Base-by-base conservation (phyloP, 2,113 vertebrate species). In the Percina caprodes region DNA sequence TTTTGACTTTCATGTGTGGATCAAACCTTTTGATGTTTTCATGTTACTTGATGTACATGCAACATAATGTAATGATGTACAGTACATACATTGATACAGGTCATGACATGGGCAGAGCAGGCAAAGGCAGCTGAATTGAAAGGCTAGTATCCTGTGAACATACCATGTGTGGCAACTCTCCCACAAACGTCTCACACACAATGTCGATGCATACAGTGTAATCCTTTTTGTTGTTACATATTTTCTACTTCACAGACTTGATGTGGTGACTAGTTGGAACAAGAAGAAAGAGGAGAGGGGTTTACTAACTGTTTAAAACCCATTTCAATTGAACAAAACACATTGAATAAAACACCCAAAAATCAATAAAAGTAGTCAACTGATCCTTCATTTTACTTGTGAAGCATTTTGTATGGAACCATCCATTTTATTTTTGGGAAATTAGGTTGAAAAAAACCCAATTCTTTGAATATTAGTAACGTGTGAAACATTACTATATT, bases 161-260 rank as follows among this genome's bases (percentile, higher is more conserved):
- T 5, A 4, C 60, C n/a, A n/a, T 9, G 12, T 26, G 55, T 39
- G 35, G 13, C 15, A 26, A 15, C 24, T 21, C 26, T 62, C 48
- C n/a, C 33, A 54, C 70, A 75, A 19, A 16, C 33, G 42, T 26
- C n/a, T 77, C 14, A 54, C 77, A 54, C 61, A 48, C 8, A 14
- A 72, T 15, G 49, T 2, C 15, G 6, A 16, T 13, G 8, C 23
- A 11, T 23, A 3, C 62, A 56, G 51, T 18, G 52, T 66, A 45
- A 69, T 69, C 77, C 49, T 58, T 51, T 69, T 76, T 68, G 54
- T 77, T 69, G 77, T 59, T 69, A 54, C 73, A 54, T 77, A 46
- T 49, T 73, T 77, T 74, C 63, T 18, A 23, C 58, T 23, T 21
- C 21, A 15, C n/a, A 69, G 60, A 35, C 65, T 21, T 56, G 51